Evolutionary conservation across 2,797 vertebrate genomes (phyloP), one percentile per base, ranked within the genome.

Genomic region (Enteromius unitaeniatus): DNA sequence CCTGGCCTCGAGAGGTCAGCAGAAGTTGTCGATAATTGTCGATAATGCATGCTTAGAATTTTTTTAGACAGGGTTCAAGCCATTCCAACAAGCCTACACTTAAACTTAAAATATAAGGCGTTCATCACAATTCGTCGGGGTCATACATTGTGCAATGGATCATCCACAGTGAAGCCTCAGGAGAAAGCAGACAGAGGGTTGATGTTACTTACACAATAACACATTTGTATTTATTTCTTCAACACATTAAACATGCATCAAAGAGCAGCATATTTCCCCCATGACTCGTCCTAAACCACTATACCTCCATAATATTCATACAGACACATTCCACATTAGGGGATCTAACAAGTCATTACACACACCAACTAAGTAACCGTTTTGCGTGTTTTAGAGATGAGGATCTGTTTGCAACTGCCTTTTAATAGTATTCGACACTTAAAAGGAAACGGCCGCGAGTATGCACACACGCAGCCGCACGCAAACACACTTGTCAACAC

Each of bases 181-280:
- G 84, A 88, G 86, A 78, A 86, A 84, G 81, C 68, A 55, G n/a
- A 68, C 3, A 53, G 79, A 88, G 85, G 77, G 26, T 72, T 37
- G 85, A 82, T 82, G 67, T 80, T 31, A 45, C 65, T 68, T 86
- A 65, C 82, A 79, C 77, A 79, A 70, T 67, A 77, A 76, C 65
- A 62, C 65, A 58, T 82, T 55, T 88, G 47, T 78, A 83, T 92
- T 84, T 87, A 87, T 91, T 87, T 90, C 88, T 88, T 60, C 53
- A 68, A 81, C 89, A 89, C 62, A 60, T 89, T 81, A 88, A 84
- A 87, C 65, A 17, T 37, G 85, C 88, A 85, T 86, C 70, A 83
- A 37, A 80, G 81, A 85, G 81, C 76, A 72, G 82, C 76, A 85
- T 86, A 89, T 90, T 86, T 87, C 88, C 85, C 88, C 87, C 83